Evolutionary conservation across 2,113 vertebrate genomes (phyloP).

Genomic region (Kryptolebias marmoratus): DNA sequence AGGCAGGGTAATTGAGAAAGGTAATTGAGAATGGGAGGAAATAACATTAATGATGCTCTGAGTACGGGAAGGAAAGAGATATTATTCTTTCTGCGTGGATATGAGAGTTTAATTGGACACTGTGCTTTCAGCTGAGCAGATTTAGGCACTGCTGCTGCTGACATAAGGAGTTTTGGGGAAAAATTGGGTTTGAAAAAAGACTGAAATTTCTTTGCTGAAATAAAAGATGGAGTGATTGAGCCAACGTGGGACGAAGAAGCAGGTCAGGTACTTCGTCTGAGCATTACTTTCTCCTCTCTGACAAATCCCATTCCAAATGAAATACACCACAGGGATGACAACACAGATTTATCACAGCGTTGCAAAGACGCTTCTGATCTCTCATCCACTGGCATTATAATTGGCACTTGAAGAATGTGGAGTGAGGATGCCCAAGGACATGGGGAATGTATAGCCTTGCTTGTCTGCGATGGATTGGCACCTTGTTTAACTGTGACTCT

Average conservation of each 20-base stretch:
- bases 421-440: slow-evolving; percentile 39
- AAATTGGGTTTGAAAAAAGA: slow-evolving; percentile 75
- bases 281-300: slow-evolving; percentile 47
- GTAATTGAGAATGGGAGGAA: slow-evolving; percentile 53
- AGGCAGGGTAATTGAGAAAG: slow-evolving; percentile 51
- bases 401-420: slow-evolving; percentile 49
- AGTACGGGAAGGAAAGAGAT: slow-evolving; percentile 41
- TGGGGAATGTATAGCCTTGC: slow-evolving; percentile 27
- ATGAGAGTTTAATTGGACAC: slow-evolving; percentile 75
- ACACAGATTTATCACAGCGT: slow-evolving; percentile 37
- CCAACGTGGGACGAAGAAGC: slow-evolving; percentile 64
- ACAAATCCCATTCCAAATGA: slow-evolving; percentile 60
- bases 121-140: slow-evolving; percentile 51
- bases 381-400: slow-evolving; percentile 52
- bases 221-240: slow-evolving; percentile 65
- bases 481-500: slow-evolving; percentile 15
- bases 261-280: slow-evolving; percentile 65
- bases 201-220: slow-evolving; percentile 68
- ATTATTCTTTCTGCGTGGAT: slow-evolving; percentile 61
- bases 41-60: slow-evolving; percentile 61
- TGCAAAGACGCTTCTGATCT: slow-evolving; percentile 45
- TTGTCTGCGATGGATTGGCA: slow-evolving; percentile 22
- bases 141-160: slow-evolving; percentile 66
- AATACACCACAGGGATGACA: slow-evolving; percentile 44
- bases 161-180: slow-evolving; percentile 68